Percentiles rank a stretch among this genome's conserved stretches.
Evolutionary conservation across 2,797 vertebrate genomes (phyloP).

Genomic region (Aplochiton taeniatus): DNA sequence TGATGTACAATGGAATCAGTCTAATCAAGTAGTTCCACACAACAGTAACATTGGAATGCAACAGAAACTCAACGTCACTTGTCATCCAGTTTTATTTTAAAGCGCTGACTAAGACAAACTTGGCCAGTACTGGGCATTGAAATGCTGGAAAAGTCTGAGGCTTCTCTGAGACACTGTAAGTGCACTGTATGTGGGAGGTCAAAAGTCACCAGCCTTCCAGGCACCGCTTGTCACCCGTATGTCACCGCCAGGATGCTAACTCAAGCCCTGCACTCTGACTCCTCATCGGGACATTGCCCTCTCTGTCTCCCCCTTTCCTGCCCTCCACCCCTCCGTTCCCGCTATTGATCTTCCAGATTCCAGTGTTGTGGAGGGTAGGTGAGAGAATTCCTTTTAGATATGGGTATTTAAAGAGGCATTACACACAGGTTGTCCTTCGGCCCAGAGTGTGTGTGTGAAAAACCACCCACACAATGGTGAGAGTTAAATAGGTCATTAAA

Average conservation of each 20-base stretch:
- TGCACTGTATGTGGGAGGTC: conserved; percentile 40
- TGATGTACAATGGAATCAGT: too few species aligned
- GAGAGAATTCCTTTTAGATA: conserved; percentile 63
- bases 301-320: conserved; percentile 5
- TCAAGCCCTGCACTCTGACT: conserved; percentile 64
- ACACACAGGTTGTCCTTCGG: conserved; percentile 23
- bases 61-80: too few species aligned
- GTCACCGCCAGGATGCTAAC: conserved; percentile 54
- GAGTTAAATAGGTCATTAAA: conserved; percentile 49
- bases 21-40: too few species aligned
- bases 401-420: conserved; percentile 58
- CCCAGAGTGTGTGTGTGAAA: conserved; percentile 58
- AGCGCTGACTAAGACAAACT: too few species aligned
- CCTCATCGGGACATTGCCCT: conserved; percentile 13
- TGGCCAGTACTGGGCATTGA: too few species aligned
- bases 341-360: conserved; percentile 68
- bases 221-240: conserved; percentile 49
- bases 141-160: too few species aligned
- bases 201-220: conserved; percentile 47
- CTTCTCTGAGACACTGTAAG: neutral
- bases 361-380: conserved; percentile 60
- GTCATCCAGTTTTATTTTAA: too few species aligned
- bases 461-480: conserved; percentile 31
- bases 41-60: too few species aligned
- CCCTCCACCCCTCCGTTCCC: conserved; percentile 39